Evolutionary conservation across 2,113 vertebrate genomes (phyloP).

Genomic region (Parotia lawesii): DNA sequence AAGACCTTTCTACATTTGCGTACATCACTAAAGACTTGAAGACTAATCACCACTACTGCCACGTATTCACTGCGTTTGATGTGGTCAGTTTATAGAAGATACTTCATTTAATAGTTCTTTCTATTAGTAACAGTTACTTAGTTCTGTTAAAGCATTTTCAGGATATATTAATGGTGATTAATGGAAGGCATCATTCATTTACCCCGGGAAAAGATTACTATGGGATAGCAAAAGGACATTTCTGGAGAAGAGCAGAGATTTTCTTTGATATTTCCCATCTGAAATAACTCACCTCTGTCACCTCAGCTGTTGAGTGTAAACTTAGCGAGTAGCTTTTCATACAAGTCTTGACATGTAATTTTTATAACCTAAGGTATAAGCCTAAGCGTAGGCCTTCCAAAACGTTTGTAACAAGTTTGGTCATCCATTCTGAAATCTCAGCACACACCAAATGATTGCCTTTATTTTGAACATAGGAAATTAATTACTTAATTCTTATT

Average conservation of each 20-base stretch:
- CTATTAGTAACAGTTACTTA: background rate
- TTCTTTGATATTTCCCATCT: background rate
- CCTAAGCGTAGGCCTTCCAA: background rate
- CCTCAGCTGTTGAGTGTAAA: background rate
- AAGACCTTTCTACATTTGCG: conserved; percentile 96
- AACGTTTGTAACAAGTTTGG: background rate
- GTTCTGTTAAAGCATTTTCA: background rate
- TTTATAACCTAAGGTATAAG: background rate
- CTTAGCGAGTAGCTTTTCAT: background rate
- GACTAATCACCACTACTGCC: conserved; percentile 99
- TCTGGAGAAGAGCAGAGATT: background rate
- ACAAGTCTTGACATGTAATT: background rate
- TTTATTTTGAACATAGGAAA: background rate
- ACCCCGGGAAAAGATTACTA: background rate
- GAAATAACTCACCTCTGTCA: background rate
- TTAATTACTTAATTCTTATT: background rate
- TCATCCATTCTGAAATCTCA: background rate
- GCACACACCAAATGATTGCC: background rate
- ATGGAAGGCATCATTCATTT: background rate
- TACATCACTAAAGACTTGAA: conserved; percentile 99
- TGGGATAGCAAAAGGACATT: background rate
- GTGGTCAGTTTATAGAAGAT: conserved; percentile 82
- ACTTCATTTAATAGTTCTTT: background rate
- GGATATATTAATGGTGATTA: background rate
- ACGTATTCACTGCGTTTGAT: conserved; percentile 98